phyloP scores from a whole-genome alignment of 2,797 vertebrate genomes.

The Halcyon badia region DNA sequence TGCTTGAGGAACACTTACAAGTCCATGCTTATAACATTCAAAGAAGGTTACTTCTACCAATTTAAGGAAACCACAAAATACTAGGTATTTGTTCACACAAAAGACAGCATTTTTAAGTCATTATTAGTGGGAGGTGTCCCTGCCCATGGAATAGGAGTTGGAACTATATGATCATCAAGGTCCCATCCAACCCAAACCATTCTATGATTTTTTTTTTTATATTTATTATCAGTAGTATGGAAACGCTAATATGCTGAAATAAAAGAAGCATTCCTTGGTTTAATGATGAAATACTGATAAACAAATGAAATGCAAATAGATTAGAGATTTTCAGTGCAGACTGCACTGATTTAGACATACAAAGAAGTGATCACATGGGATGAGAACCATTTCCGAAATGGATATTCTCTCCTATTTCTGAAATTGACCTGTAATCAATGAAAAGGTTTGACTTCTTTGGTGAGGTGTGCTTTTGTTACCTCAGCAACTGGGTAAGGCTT shows the following conservation, averaged over 20 bases:
- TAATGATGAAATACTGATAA: not conserved
- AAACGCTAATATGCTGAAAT: not conserved
- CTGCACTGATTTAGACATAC: not conserved
- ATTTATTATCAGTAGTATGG: not conserved
- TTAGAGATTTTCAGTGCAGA: not conserved
- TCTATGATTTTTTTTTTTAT: not conserved
- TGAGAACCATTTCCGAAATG: not conserved
- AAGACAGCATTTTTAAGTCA: not conserved
- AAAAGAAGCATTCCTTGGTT: not conserved
- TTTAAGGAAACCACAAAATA: not conserved
- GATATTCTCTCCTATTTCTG: not conserved
- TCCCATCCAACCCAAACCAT: not conserved
- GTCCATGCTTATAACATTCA: not conserved
- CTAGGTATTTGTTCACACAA: not conserved
- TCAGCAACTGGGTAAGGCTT: not conserved
- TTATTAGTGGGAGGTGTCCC: not conserved
- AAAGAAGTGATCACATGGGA: not conserved
- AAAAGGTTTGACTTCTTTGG: not conserved
- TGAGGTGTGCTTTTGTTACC: not conserved
- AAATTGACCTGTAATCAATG: not conserved
- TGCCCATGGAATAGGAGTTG: not conserved
- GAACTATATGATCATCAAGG: not conserved
- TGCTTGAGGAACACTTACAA: not conserved
- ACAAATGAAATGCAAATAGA: not conserved
- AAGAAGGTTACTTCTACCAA: not conserved